phyloP scores from a whole-genome alignment of 2,888 invertebrate species.

The Drosophila pseudotakahashii region DNA sequence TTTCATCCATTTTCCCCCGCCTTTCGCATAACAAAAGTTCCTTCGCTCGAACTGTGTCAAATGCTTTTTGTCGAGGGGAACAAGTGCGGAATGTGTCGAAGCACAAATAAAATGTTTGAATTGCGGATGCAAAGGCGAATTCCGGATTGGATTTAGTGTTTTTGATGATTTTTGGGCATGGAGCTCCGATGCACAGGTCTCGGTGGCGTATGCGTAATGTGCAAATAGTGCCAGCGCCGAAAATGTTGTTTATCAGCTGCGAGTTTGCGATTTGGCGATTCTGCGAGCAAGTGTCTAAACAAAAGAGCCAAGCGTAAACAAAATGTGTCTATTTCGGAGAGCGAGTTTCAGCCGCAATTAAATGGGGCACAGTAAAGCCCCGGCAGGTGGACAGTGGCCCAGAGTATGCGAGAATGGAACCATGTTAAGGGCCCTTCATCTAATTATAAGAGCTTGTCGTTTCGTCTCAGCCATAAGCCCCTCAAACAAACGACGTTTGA shows the following conservation, averaged over 20 bases:
- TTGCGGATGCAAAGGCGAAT: constrained; percentile 2
- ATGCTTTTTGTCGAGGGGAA: constrained; percentile 1
- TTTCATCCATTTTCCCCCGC: neutral
- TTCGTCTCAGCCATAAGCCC: constrained; percentile 1
- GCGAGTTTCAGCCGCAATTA: neutral
- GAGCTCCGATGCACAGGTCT: constrained; percentile 9
- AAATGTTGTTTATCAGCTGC: constrained; percentile 41
- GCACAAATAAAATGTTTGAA: constrained; percentile 3
- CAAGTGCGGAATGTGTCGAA: constrained; percentile 1
- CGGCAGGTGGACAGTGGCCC: neutral
- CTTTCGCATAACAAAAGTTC: constrained; percentile 3
- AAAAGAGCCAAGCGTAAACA: constrained; percentile 38
- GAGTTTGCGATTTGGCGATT: constrained; percentile 21
- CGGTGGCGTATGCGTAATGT: constrained; percentile 48
- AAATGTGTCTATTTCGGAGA: constrained; percentile 9
- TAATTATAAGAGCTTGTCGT: constrained; percentile 12
- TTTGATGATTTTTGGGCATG: too few relatives aligned
- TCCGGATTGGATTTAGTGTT: constrained; percentile 5
- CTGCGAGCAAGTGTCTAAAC: constrained; percentile 42
- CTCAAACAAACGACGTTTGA: neutral
- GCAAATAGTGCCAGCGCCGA: constrained; percentile 29
- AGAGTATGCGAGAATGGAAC: neutral
- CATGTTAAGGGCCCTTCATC: constrained; percentile 11
- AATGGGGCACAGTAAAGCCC: neutral
- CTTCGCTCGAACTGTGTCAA: constrained; percentile 11